A percentile compares a stretch with the other conserved stretches of the same genome.
Evolutionary conservation across 2,113 vertebrate genomes (phyloP).

Genomic region (Calyptommatus sinebrachiatus): DNA sequence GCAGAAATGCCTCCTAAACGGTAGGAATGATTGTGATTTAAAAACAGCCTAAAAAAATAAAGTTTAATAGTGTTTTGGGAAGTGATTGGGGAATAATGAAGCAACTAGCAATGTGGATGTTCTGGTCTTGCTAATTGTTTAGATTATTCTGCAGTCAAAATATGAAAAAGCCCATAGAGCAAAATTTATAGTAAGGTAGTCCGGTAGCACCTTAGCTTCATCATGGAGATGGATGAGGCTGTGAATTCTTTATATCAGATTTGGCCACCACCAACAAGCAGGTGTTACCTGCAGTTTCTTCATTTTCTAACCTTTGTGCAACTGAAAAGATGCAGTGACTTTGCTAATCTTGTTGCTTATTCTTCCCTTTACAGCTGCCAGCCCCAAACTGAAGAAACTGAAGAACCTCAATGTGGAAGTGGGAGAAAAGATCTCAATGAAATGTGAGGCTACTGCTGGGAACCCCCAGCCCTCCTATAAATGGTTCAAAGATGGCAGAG

Average conservation of each 20-base stretch:
- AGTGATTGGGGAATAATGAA: background rate
- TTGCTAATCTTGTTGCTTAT: slow-evolving; percentile 31
- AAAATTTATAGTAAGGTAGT: too few species aligned
- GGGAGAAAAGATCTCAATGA: slow-evolving; percentile 85
- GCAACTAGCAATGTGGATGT: too few species aligned
- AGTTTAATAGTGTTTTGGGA: too few species aligned
- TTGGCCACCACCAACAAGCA: background rate
- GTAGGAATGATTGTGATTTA: too few species aligned
- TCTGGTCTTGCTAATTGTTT: too few species aligned
- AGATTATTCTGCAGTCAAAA: background rate
- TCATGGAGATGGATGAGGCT: fast-evolving
- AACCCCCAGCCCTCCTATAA: slow-evolving; percentile 86
- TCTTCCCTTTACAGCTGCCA: slow-evolving; percentile 69
- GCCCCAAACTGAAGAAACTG: slow-evolving; percentile 91
- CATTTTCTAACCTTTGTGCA: fast-evolving
- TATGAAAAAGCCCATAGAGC: background rate
- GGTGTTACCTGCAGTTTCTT: fast-evolving
- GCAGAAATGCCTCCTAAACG: too few species aligned
- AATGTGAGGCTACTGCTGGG: slow-evolving; percentile 87
- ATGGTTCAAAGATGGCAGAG: slow-evolving; percentile 95
- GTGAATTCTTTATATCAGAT: background rate
- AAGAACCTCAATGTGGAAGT: slow-evolving; percentile 83
- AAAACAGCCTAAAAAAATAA: too few species aligned
- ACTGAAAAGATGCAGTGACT: background rate
- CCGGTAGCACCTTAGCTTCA: background rate